Evolutionary conservation across 2,888 invertebrate genomes (phyloP), one percentile per base, ranked within the genome.

Genomic region (Pomacea canaliculata): DNA sequence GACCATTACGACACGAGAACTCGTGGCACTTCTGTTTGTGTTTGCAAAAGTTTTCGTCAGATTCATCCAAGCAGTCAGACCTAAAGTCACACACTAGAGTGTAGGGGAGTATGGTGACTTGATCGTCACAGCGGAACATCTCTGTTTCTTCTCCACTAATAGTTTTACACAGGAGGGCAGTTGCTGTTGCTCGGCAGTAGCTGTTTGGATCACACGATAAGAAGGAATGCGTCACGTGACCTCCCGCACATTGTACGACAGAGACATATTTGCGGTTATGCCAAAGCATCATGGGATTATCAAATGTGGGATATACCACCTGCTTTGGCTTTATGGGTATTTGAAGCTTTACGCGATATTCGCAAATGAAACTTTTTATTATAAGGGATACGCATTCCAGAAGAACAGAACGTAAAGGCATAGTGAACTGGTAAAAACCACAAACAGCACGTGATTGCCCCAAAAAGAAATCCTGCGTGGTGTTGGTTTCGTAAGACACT

Each of bases 21-120:
- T 71, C 76, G n/a, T 12, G 7, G 60, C 73, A 73, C 19, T 68
- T n/a, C 4, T 46, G 9, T 4, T 13, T 59, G n/a, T 68, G 73
- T 7, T 19, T 88, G 84, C 88, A 89, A n/a, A 83, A 81, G 1
- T 62, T 73, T 76, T 89, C 88, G 78, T 89, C 89, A 19, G 83
- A 82, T n/a, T 80, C 82, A 75, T 85, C 83, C 18, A 19, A 27
- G 18, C 73, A 37, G 37, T 37, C 60, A 67, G 66, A 60, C 7
- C 80, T 79, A 78, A 86, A 88, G 76, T 89, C 88, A 83, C 89
- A 89, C 48, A 86, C 73, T 19, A 73, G 19, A 8, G 73, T 73
- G 60, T 46, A 73, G n/a, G 67, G 67, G 27, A 73, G 19, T 5
- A 68, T 67, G 19, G 23, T 37, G 48, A 10, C 60, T 19, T 18